A percentile compares a stretch with the other conserved stretches of the same genome.
Evolutionary conservation across 2,797 vertebrate genomes (phyloP).

Genomic region (Myotis findleyi): DNA sequence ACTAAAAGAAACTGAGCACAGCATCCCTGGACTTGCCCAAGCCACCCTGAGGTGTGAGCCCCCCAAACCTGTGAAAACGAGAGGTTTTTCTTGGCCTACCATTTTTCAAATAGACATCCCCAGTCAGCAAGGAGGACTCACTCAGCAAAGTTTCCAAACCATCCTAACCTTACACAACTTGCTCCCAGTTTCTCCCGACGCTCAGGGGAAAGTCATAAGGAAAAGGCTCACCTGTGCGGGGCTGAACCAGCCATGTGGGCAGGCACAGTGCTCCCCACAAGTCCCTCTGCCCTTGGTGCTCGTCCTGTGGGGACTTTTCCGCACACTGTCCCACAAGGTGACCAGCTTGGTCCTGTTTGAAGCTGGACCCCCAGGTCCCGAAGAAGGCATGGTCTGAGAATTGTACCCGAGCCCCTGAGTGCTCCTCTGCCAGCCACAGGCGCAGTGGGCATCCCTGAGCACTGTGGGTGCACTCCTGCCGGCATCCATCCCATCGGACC

Average conservation of each 20-base stretch:
- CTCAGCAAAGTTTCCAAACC: slow-evolving; percentile 70
- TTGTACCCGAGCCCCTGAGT: slow-evolving; percentile 82
- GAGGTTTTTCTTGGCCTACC: not conserved
- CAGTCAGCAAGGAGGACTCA: slow-evolving; percentile 24
- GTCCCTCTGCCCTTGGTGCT: slow-evolving; percentile 85
- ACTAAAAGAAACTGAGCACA: slow-evolving; percentile 49
- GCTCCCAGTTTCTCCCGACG: slow-evolving; percentile 63
- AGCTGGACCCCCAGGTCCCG: slow-evolving; percentile 84
- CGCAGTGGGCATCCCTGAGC: slow-evolving; percentile 87
- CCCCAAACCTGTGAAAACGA: slow-evolving; percentile 35
- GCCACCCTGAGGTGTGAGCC: slow-evolving; percentile 49
- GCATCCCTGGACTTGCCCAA: slow-evolving; percentile 41
- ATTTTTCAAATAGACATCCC: slow-evolving; percentile 17
- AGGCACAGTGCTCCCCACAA: slow-evolving; percentile 90
- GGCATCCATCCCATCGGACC: slow-evolving; percentile 83
- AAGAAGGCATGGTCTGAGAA: slow-evolving; percentile 79
- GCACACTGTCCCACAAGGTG: slow-evolving; percentile 87
- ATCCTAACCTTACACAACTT: slow-evolving; percentile 15
- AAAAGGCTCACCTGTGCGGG: slow-evolving; percentile 89
- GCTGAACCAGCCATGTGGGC: slow-evolving; percentile 90
- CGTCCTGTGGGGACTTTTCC: slow-evolving; percentile 88
- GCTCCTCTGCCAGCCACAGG: slow-evolving; percentile 90
- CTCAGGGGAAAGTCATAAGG: slow-evolving; percentile 66
- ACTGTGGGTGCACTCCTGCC: slow-evolving; percentile 74
- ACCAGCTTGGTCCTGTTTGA: slow-evolving; percentile 86